Evolutionary conservation across 2,888 invertebrate genomes (phyloP), one percentile per base, ranked within the genome.

Genomic region (Plutella xylostella): DNA sequence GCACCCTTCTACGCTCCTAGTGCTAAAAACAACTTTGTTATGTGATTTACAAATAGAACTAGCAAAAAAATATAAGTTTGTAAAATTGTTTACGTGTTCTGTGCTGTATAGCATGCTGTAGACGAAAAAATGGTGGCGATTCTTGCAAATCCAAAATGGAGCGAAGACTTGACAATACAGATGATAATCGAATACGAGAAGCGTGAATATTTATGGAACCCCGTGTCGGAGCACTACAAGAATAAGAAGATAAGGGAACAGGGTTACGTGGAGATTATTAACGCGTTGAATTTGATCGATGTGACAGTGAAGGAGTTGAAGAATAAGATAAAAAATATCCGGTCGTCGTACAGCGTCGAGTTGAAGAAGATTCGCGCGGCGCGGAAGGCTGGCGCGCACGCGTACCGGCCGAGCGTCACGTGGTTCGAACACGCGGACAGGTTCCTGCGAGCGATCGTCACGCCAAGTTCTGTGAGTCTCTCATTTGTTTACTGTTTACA

Each of bases 371-470:
- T 84, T 69, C 77, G 83, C 69, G 83, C 83, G 68, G 79, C 84
- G 58, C 62, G 84, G 58, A 80, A 83, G 72, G 79, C 79, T 56
- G 77, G 82, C 63, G 82, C 83, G 82, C 82, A 80, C 77, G 82
- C 82, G 77, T 84, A 84, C 75, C 66, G 79, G 54, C 84, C 84
- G 49, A 83, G 82, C 69, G 83, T 84, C 78, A 82, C 82, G 77
- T 84, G 84, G 84, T 84, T 83, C 67, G 79, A 83, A 61, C 83
- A 83, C 73, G 83, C 83, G 68, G 84, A 84, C 82, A 79, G 82
- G 78, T 84, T 84, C 68, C 77, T 84, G 59, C 75, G 83, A 60
- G 82, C 83, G 62, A 83, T 84, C 69, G 84, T 84, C 72, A 83
- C 83, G 49, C 84, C 83, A 64, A 82, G 80, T 69, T 83, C 83